Percentiles rank a stretch among this genome's conserved stretches.
These are phyloP conservation scores for Xanthorhoe designata DNA, from an alignment of 2,888 invertebrate genomes.

Conservation along the genomic window DNA sequence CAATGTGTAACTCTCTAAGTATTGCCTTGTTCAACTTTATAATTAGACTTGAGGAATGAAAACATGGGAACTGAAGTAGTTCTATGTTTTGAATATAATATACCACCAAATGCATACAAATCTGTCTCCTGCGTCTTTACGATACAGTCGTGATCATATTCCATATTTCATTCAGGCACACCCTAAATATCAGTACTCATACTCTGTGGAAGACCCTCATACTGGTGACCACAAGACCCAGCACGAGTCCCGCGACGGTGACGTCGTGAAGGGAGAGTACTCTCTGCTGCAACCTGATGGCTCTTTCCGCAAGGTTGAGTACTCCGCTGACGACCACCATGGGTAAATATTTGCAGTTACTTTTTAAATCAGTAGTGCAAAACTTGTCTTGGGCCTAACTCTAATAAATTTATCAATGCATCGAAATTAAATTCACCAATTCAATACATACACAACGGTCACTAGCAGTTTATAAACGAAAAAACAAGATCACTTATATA, in stretches of 20 bases:
- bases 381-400: too few relatives aligned
- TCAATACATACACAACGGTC: too few relatives aligned
- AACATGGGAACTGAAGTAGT: neutral
- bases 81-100: too few relatives aligned
- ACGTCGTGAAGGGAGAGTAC: conserved; percentile 88
- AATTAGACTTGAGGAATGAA: neutral
- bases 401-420: too few relatives aligned
- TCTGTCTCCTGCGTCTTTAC: too few relatives aligned
- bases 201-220: conserved; percentile 86
- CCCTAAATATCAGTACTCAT: conserved; percentile 87
- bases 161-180: conserved; percentile 69
- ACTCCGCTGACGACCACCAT: conserved; percentile 85
- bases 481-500: neutral
- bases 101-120: too few relatives aligned
- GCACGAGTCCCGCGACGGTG: conserved; percentile 86
- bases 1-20: neutral
- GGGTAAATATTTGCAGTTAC: conserved; percentile 79
- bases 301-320: conserved; percentile 86
- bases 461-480: neutral
- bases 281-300: conserved; percentile 87
- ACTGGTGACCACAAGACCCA: conserved; percentile 88
- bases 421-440: too few relatives aligned
- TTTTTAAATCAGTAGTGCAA: too few relatives aligned
- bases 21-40: neutral
- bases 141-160: too few relatives aligned